phyloP scores from a whole-genome alignment of 1,140 invertebrate species.

The Chionoecetes opilio region DNA sequence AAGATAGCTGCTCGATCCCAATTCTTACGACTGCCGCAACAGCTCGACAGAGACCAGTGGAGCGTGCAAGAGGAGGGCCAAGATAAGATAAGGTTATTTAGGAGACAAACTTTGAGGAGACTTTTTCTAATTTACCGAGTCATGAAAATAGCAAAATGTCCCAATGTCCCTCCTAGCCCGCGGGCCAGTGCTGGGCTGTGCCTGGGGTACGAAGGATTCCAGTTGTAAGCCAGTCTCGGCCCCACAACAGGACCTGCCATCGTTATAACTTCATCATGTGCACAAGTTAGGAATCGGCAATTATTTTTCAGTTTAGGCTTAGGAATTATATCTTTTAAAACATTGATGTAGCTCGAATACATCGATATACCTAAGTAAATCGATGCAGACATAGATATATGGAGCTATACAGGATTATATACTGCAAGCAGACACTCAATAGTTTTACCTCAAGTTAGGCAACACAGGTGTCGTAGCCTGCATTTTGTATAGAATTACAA shows the following conservation, averaged over 20 bases:
- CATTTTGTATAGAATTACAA: conserved; percentile 69
- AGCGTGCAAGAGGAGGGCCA: conserved; percentile 66
- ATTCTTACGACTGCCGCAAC: conserved; percentile 61
- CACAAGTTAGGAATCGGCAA: background rate
- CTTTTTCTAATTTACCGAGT: conserved; percentile 13
- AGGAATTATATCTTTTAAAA: too few species aligned
- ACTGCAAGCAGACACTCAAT: background rate
- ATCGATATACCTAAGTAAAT: too few species aligned
- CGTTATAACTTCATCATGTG: background rate
- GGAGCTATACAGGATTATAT: background rate
- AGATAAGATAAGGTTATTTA: conserved; percentile 75
- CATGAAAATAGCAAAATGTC: conserved; percentile 33
- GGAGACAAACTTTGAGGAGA: conserved; percentile 71
- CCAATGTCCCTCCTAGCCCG: background rate
- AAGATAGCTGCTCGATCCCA: conserved; percentile 56
- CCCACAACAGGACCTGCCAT: background rate
- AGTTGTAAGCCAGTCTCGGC: conserved; percentile 15
- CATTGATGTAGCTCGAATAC: too few species aligned
- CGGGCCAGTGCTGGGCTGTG: background rate
- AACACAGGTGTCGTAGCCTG: conserved; percentile 17
- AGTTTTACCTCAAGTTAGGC: background rate
- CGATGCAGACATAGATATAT: too few species aligned
- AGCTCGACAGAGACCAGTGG: conserved; percentile 31
- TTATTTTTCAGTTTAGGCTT: background rate
- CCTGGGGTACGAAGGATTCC: background rate